These are phyloP conservation scores for Glaucidium brasilianum DNA, from an alignment of 2,113 vertebrate species.

Conservation along the genomic window DNA sequence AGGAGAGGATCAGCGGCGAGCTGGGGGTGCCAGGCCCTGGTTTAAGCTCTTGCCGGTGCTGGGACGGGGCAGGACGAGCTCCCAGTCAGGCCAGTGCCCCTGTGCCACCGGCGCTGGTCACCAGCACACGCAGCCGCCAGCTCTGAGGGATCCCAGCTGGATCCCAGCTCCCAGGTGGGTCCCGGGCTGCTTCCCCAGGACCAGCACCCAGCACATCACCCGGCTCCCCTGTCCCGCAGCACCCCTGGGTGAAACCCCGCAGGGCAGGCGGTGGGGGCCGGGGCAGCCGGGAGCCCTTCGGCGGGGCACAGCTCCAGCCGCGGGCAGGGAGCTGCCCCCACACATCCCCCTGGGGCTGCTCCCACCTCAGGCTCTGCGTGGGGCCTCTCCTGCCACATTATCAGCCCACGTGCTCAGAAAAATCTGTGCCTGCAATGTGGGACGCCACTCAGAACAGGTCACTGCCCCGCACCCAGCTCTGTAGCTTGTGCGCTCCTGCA, in stretches of 20 bases:
- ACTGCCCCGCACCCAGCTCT: not conserved
- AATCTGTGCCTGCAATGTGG: not conserved
- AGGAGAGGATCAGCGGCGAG: not conserved
- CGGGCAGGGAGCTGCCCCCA: not conserved
- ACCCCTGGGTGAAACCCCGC: accelerated
- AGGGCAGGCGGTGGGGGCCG: not conserved
- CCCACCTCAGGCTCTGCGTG: not conserved
- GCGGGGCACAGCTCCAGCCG: not conserved
- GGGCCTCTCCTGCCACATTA: not conserved
- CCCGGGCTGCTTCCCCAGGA: accelerated
- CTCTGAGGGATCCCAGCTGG: not conserved
- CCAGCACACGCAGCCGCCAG: accelerated
- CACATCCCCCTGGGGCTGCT: not conserved
- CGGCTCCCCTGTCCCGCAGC: not conserved
- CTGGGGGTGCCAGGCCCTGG: not conserved
- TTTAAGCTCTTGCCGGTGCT: not conserved
- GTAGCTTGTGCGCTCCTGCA: not conserved
- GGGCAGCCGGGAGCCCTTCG: not conserved
- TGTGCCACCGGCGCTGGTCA: not conserved
- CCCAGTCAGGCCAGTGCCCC: not conserved
- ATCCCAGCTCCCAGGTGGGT: not conserved
- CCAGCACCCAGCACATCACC: too few relatives aligned
- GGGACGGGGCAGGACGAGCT: not conserved
- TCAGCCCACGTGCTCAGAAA: not conserved
- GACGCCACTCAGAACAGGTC: not conserved